Evolutionary conservation across 2,888 invertebrate species (phyloP), one percentile per base, ranked within the genome.

Genomic region (Aphidius colemani): DNA sequence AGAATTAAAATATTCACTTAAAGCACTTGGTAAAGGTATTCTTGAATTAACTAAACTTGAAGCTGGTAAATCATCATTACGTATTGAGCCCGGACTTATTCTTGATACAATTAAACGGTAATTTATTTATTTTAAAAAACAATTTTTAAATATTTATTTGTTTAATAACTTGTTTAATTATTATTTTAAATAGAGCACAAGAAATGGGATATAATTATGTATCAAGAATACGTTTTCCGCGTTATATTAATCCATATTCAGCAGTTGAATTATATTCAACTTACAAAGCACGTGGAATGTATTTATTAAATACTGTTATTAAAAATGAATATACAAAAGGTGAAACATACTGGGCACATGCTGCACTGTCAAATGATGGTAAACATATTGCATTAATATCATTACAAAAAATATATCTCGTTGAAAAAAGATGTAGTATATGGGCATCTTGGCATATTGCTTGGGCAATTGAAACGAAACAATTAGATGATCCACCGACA

Each of bases 371-470:
- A 59, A 84, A 83, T 66, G 86, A 86, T 67, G 89, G 88, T 64
- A 87, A 87, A 76, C 85, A 87, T 53, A 88, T 90, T 48, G 83
- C 93, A 7, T 85, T 92, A 7, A 83, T 93, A 56, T 90, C 92
- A 18, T 85, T 92, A 66, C 87, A 86, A 89, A 90, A 91, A 77
- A 85, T 93, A 63, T 87, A 91, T 78, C 84, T 91, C 76, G 85
- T 92, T 65, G 89, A 91, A 70, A 89, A 90, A 71, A 88, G 88
- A 71, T 83, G 87, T 72, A 68, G 64, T 41, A 85, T 86, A 70
- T 89, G 90, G 87, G 89, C 89, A 46, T 85, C 88, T 7, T 93
- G 92, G 90, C 90, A 89, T 72, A 85, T 91, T 41, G 91, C 91
- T 80, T 93, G 93, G 93, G 85, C 85, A 45, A 86, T 91, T 30